Base-by-base conservation (phyloP, 2,113 vertebrate species). In the Tetraodon nigroviridis region DNA sequence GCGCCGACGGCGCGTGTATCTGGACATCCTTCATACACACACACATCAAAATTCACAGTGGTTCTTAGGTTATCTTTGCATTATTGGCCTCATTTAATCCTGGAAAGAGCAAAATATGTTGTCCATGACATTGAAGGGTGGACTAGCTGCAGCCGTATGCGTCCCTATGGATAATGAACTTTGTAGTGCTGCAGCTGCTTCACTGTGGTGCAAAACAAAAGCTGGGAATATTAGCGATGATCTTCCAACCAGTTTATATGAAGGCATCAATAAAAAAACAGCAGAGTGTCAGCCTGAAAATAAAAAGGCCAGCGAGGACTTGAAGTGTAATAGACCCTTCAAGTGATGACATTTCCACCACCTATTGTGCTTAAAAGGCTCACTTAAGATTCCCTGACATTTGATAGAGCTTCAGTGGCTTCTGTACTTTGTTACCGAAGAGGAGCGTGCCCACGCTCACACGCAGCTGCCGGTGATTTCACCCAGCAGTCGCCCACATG, bases 341-440 rank as follows among this genome's bases (percentile, higher is more conserved):
- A 86, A 86, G 77, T 71, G 75, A 73, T 89, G 86, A 88, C 89
- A 90, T 90, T 88, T 88, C 73, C 77, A 71, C 69, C 58, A 61
- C 78, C 82, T 80, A 83, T 87, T 88, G 84, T 83, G 76, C 75
- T 86, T 87, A 86, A 82, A 86, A 87, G 81, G 64, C 79, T 79
- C 76, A 82, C 86, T 89, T 88, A 81, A 82, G 84, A 81, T 69
- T 64, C 69, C 60, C 73, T 86, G 85, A 81, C 82, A 88, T 89
- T 89, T 88, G 77, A 86, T 73, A 69, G 80, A 81, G 82, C 78
- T 16, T 45, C 60, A 47, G 67, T 77, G 78, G 68, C 70, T 81
- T 83, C 72, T 75, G 80, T 65, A 78, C 74, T 80, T 59, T 67
- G 73, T 76, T 64, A 27, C 71, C 41, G 56, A 58, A 75, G 72